A percentile compares a stretch with the other conserved stretches of the same genome.
Conservation (phyloP, 2,888 invertebrate species). For the Lymantria monacha region DNA sequence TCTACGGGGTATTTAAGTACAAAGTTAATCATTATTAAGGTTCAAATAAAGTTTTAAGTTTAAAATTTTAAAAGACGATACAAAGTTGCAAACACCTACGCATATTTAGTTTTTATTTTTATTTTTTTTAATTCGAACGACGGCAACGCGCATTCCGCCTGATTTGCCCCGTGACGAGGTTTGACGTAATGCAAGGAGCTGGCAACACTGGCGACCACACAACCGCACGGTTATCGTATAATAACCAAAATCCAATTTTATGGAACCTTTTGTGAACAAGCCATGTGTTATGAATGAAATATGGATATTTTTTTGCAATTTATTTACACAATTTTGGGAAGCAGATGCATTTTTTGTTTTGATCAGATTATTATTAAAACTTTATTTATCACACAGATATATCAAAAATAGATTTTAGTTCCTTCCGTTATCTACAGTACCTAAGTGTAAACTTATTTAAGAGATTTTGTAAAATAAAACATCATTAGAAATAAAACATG, state of each 20-base stretch:
- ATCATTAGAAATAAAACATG: no score
- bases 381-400: no score
- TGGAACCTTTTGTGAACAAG: constrained; percentile 53
- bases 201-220: constrained; percentile 56
- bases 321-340: constrained; percentile 16
- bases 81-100: background rate
- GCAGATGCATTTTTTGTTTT: constrained; percentile 13
- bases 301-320: constrained; percentile 9
- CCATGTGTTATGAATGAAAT: constrained; percentile 36
- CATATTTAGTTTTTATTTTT: constrained; percentile 28
- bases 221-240: constrained; percentile 41
- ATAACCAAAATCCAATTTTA: constrained; percentile 68
- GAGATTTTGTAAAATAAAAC: no score
- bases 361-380: background rate
- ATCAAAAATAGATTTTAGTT: no score
- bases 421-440: no score
- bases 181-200: constrained; percentile 70
- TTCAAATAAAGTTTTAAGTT: no score
- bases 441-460: no score
- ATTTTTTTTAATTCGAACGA: constrained; percentile 36
- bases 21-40: no score
- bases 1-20: no score
- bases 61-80: background rate
- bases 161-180: constrained; percentile 57
- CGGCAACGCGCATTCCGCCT: constrained; percentile 49